These are phyloP conservation scores for Salvelinus alpinus DNA, from an alignment of 2,113 vertebrate species.

Conservation along the genomic window DNA sequence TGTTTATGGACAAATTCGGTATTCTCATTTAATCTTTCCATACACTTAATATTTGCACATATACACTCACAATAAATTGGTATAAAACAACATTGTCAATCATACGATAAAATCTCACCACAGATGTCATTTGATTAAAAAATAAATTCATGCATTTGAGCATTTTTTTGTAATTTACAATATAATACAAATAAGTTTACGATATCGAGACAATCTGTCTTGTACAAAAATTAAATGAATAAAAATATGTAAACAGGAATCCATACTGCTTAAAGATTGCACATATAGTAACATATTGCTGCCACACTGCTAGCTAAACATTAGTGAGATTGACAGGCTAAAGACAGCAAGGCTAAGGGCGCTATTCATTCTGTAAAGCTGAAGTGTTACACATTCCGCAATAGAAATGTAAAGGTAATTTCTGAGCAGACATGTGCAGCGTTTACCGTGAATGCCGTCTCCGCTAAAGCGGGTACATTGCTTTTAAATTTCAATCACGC, in stretches of 20 bases:
- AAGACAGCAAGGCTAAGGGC: conserved; percentile 49
- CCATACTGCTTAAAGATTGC: background rate
- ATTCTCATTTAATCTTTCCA: conserved; percentile 29
- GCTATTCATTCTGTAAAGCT: too few relatives aligned
- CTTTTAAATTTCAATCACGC: too few relatives aligned
- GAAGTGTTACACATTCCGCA: too few relatives aligned
- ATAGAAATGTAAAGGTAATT: too few relatives aligned
- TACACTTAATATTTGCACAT: conserved; percentile 17
- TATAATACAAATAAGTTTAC: conserved; percentile 64
- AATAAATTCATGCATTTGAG: conserved; percentile 81
- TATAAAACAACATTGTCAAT: conserved; percentile 51
- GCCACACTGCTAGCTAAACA: conserved; percentile 51
- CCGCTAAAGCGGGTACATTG: too few relatives aligned
- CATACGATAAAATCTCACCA: conserved; percentile 37
- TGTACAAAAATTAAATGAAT: conserved; percentile 61
- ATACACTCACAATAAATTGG: conserved; percentile 27
- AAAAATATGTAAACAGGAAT: conserved; percentile 61
- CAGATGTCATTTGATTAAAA: conserved; percentile 60
- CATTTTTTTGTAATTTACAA: conserved; percentile 68
- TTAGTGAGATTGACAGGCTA: conserved; percentile 58
- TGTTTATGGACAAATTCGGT: background rate
- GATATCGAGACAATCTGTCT: conserved; percentile 29
- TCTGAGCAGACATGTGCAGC: too few relatives aligned
- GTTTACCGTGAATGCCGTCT: too few relatives aligned
- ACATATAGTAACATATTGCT: conserved; percentile 56